These are phyloP conservation scores for Drosophila cyrtoloma DNA, from an alignment of 2,888 invertebrate species.

Conservation along the genomic window DNA sequence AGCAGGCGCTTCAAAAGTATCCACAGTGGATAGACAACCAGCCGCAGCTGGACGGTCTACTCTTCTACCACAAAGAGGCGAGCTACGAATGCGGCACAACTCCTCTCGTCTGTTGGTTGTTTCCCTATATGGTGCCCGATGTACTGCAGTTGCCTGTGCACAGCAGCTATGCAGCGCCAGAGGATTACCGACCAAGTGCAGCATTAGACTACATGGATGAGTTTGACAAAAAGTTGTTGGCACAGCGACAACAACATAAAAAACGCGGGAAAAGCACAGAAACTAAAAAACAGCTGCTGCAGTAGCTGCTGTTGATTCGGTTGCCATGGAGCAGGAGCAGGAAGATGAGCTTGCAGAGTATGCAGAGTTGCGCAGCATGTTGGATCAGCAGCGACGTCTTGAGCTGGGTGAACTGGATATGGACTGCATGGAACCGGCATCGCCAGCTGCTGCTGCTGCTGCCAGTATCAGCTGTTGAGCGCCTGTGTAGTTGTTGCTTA, in stretches of 20 bases:
- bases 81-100: slow-evolving; percentile 92
- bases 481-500: slow-evolving; percentile 12
- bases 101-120: slow-evolving; percentile 96
- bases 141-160: slow-evolving; percentile 85
- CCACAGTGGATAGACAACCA: slow-evolving; percentile 82
- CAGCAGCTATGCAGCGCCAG: slow-evolving; percentile 85
- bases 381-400: slow-evolving; percentile 65
- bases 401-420: slow-evolving; percentile 72
- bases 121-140: slow-evolving; percentile 94
- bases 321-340: slow-evolving; percentile 40
- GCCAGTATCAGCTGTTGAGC: slow-evolving; percentile 55
- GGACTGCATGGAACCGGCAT: slow-evolving; percentile 48
- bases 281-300: background rate
- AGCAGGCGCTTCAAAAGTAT: slow-evolving; percentile 68
- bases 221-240: slow-evolving; percentile 85
- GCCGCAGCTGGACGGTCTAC: slow-evolving; percentile 91
- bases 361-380: slow-evolving; percentile 48
- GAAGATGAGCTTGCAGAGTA: slow-evolving; percentile 56
- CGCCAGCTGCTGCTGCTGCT: slow-evolving; percentile 20
- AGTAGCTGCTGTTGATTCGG: background rate
- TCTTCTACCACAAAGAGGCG: slow-evolving; percentile 95
- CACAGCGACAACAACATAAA: slow-evolving; percentile 37
- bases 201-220: slow-evolving; percentile 86
- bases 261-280: slow-evolving; percentile 11
- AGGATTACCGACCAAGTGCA: slow-evolving; percentile 85